Base-by-base conservation (phyloP, 2,113 vertebrate species). In the Bambusicola thoracicus region DNA sequence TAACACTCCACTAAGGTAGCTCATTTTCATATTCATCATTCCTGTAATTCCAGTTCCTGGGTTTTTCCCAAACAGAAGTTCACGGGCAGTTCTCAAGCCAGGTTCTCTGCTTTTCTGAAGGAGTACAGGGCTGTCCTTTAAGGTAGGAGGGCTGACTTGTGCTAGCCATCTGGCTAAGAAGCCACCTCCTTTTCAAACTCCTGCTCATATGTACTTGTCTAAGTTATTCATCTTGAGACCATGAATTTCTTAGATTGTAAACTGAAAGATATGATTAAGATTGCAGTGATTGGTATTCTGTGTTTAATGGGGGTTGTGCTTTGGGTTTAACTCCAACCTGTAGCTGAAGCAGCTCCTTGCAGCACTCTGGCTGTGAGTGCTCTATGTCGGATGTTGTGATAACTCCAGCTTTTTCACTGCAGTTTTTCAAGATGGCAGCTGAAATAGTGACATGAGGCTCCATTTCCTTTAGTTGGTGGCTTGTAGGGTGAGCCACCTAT, bases 401-500 rank as follows among this genome's bases (percentile, higher is more conserved):
- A 68, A 38, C 49, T 66, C 2, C 0, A 0, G 34, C 24, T 81
- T 49, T 85, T 81, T 46, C 34, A 55, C 10, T 8, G 20, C 77
- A 63, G 43, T 30, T 68, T 67, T 77, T 79, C 29, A 70, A 61
- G 49, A 9, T 22, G 51, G 40, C 15, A 12, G 17, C 27, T n/a
- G 46, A 46, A 11, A 8, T 1, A 1, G 2, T 51, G 11, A 44
- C 36, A 38, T 0, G 0, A 40, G 36, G 24, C 44, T 82, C 19
- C 1, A 0, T 79, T 58, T 80, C 38, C 69, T 59, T 36, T 29
- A 30, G 19, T 4, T 29, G 49, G 17, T 58, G 44, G 48, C 17
- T 82, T 0, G 1, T 4, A 4, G 21, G 1, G 0, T 8, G 8
- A 36, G 46, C 36, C 2, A 2, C 24, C n/a, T 61, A 24, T 0